A percentile compares a stretch with the other conserved stretches of the same genome.
Conservation (phyloP, 92 coral and sea anemone genomes). For the Parazoanthus atlanticus region DNA sequence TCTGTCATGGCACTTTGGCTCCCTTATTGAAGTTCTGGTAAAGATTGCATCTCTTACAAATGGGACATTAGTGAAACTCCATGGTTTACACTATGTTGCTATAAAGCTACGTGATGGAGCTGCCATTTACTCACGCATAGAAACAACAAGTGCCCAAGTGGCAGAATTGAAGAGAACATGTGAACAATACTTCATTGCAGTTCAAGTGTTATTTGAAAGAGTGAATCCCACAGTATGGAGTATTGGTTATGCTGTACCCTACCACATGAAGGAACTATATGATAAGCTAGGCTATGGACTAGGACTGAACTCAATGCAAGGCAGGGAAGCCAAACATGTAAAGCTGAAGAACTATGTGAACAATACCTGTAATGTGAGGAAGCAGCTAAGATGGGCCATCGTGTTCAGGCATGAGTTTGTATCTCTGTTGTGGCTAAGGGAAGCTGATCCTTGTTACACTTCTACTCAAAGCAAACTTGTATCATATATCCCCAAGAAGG, state of each 20-base stretch:
- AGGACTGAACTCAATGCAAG: slow-evolving; percentile 48
- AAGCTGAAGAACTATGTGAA: slow-evolving; percentile 50
- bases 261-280: slow-evolving; percentile 45
- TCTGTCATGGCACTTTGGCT: too few relatives aligned
- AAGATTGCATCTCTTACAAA: slow-evolving; percentile 34
- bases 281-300: slow-evolving; percentile 55
- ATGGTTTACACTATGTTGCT: slow-evolving; percentile 52
- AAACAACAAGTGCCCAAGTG: slow-evolving; percentile 38
- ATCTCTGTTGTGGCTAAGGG: slow-evolving; percentile 59
- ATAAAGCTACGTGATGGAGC: slow-evolving; percentile 59
- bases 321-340: slow-evolving; percentile 56
- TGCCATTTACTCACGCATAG: slow-evolving; percentile 61
- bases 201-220: slow-evolving; percentile 24
- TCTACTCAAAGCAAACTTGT: slow-evolving; percentile 27
- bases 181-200: slow-evolving; percentile 52
- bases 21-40: slow-evolving; percentile 26
- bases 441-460: slow-evolving; percentile 55
- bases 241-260: slow-evolving; percentile 51
- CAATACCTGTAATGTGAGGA: slow-evolving; percentile 65
- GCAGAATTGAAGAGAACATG: slow-evolving; percentile 41
- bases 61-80: slow-evolving; percentile 46
- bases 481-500: slow-evolving; percentile 41
- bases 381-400: slow-evolving; percentile 51
- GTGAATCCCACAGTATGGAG: slow-evolving; percentile 59
- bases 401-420: slow-evolving; percentile 63